Conservation (phyloP, 2,797 vertebrate species). For the Peromyscus eremicus region DNA sequence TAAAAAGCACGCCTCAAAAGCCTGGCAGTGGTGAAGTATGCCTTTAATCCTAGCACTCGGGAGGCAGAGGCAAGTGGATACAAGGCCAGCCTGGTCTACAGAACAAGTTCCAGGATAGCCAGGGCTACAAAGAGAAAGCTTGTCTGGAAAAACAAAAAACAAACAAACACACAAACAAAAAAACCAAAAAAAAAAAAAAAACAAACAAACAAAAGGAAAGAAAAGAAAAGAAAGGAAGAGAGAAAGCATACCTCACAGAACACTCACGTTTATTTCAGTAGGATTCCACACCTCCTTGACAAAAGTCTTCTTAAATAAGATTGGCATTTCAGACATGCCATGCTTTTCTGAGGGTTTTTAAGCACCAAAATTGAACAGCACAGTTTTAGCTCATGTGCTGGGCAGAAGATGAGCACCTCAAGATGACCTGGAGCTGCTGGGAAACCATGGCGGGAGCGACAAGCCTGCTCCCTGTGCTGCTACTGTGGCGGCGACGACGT, state of each 20-base stretch:
- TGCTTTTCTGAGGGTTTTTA: neutral
- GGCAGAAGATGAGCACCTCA: neutral
- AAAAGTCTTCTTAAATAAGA: neutral
- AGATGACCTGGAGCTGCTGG: no score
- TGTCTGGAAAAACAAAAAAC: neutral
- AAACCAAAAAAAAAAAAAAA: no score
- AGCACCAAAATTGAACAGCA: neutral
- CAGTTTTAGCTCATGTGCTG: neutral
- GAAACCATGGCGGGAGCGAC: rapidly evolving
- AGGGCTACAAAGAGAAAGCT: neutral
- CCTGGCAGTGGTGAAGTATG: rapidly evolving
- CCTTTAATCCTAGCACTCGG: neutral
- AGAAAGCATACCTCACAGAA: neutral
- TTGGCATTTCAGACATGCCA: neutral
- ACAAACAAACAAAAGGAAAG: no score
- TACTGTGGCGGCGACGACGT: neutral
- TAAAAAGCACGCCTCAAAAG: neutral
- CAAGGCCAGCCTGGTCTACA: neutral
- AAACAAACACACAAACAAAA: no score
- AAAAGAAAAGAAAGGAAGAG: neutral
- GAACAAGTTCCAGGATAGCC: neutral
- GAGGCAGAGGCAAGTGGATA: neutral
- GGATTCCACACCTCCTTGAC: rapidly evolving
- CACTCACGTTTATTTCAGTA: conserved; percentile 41
- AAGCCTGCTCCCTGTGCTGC: neutral